Evolutionary conservation across 2,888 invertebrate species (phyloP), one percentile per base, ranked within the genome.

Genomic region (Dolichomitus sp.): DNA sequence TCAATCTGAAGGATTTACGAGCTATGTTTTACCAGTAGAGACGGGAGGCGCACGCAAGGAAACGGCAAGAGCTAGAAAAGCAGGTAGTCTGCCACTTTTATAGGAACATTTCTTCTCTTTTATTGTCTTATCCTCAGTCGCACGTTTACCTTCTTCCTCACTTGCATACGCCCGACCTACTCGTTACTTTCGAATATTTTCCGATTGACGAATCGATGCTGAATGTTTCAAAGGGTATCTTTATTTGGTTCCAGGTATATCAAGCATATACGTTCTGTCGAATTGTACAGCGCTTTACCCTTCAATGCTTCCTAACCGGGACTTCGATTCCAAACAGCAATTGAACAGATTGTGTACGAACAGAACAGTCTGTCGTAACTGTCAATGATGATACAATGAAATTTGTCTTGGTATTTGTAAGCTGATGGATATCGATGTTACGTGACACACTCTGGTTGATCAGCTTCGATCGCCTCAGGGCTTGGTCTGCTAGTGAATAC

Each of bases 1-100:
- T 88, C 87, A 87, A 89, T 90, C 88, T 87, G 86, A 84, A 83
- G 86, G 86, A 90, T 90, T 88, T 86, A 88, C 84, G 84, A 85
- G 85, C 76, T 80, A 72, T 81, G 81, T 85, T 83, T 74, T 79
- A 79, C 79, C 76, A 48, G 72, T 14, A n/a, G 42, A 48, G 72
- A 73, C 23, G 45, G n/a, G 9, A 40, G 59, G 23, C 72, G 50
- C 59, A 70, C 77, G 66, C 77, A 50, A 66, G 48, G 40, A 30
- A 66, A 65, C 9, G n/a, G 50, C 14, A 19, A 33, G 19, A 50
- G n/a, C 27, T 12, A 12, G 14, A 37, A 50, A 19, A 40, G 61
- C 63, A 52, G 57, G 57, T 59, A 72, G 65, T 70, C 57, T 63
- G 80, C 59, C 54, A 69, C 69, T 65, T 75, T 74, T 59, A 54